Evolutionary conservation across 2,113 vertebrate genomes (phyloP), one percentile per base, ranked within the genome.

Genomic region (Anoplopoma fimbria): DNA sequence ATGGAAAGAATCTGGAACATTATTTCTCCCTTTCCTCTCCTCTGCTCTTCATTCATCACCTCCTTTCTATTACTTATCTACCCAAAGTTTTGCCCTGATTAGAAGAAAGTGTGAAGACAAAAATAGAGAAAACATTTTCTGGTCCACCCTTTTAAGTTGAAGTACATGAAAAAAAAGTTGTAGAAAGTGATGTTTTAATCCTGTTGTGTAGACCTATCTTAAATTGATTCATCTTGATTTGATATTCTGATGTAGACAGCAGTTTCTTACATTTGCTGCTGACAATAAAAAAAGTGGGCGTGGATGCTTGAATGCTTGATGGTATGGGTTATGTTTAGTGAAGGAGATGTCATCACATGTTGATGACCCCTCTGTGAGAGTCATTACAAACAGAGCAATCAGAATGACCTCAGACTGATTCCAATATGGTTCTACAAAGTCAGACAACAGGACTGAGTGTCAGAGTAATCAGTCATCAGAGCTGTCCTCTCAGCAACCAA

Each of bases 391-490:
- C 55, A 77, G 51, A 81, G 42, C 75, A 72, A 75, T 81, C 78
- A 81, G 74, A 83, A 84, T 58, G 75, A 79, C 77, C 77, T 82
- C 77, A 53, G 76, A 86, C 75, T 86, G 65, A 83, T 90, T 93
- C 83, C 75, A 80, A 69, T 79, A 75, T 84, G 81, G 73, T 64
- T 76, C 80, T 36, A 83, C 88, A 87, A 92, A 91, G 88, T 88
- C 82, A 91, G 85, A 91, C 89, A 91, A 78, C 85, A 82, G 79
- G 75, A 40, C 38, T 9, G 34, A 74, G 77, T 81, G 85, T 90
- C 79, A 69, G 55, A 92, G 83, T 80, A 71, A 91, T 93, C 91
- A 92, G 85, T 94, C 87, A 94, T 77, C 82, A 83, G 57, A 81
- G 83, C 81, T 75, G 89, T 86, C 75, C 77, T 77, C 73, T 90